These are phyloP conservation scores for Uropsilus gracilis DNA, from an alignment of 2,113 vertebrate genomes.

Conservation along the genomic window DNA sequence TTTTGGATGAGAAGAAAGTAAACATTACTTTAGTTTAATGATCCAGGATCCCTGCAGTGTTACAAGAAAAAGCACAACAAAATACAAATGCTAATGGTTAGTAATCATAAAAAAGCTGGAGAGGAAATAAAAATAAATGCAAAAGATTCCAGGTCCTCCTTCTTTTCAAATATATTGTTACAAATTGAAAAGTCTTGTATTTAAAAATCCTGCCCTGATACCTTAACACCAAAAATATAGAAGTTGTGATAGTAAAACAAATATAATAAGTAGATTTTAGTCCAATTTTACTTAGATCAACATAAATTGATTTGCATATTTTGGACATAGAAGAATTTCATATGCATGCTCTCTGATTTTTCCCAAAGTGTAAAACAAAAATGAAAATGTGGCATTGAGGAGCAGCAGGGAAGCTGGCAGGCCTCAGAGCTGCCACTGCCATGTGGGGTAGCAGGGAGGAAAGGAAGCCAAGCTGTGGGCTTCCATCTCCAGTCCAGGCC, in stretches of 20 bases:
- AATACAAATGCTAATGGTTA: background rate
- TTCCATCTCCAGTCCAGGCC: no score
- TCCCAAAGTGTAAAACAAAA: background rate
- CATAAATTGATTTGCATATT: background rate
- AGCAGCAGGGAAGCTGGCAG: no score
- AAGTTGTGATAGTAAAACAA: background rate
- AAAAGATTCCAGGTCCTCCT: background rate
- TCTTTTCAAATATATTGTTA: background rate
- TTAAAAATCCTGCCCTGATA: background rate
- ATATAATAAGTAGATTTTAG: background rate
- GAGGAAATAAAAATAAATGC: background rate
- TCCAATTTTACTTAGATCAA: background rate
- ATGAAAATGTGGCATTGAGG: no score
- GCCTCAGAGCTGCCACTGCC: no score
- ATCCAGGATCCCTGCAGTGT: background rate
- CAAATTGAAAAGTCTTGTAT: background rate
- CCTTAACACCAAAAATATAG: background rate
- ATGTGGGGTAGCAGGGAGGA: no score
- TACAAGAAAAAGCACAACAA: background rate
- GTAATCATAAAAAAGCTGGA: background rate
- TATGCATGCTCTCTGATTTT: background rate
- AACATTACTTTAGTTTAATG: background rate
- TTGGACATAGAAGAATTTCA: background rate
- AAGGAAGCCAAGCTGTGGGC: no score
- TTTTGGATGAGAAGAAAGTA: background rate